Percentiles rank a stretch among this genome's conserved stretches.
Conservation (phyloP, 2,797 vertebrate species). For the Crypturellus tataupa region DNA sequence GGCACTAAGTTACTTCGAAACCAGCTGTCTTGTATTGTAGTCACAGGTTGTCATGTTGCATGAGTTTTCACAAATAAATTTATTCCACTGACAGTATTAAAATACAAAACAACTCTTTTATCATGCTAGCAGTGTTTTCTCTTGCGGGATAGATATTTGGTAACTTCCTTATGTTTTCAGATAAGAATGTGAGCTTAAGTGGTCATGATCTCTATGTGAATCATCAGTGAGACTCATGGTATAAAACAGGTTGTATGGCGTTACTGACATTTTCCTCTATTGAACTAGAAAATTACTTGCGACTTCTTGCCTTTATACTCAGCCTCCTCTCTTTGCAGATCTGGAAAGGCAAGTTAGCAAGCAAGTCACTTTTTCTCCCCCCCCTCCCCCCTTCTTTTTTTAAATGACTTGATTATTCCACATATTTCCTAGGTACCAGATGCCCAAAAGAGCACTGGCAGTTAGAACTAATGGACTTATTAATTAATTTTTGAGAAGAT, state of each 20-base stretch:
- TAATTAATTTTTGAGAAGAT: background rate
- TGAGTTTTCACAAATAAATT: background rate
- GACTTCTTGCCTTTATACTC: background rate
- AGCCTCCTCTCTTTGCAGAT: rapidly evolving
- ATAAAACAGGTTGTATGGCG: slow-evolving; percentile 15
- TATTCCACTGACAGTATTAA: background rate
- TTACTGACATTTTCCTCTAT: slow-evolving; percentile 9
- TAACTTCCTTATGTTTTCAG: background rate
- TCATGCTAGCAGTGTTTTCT: background rate
- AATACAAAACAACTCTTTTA: background rate
- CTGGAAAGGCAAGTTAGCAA: background rate
- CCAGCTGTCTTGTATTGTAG: background rate
- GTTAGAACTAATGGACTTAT: background rate
- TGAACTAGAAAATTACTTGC: background rate
- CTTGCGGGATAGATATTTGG: background rate
- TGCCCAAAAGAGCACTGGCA: background rate
- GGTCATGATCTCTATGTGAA: background rate
- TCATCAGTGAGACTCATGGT: background rate
- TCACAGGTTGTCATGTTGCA: background rate
- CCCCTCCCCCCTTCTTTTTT: background rate
- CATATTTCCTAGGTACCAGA: background rate
- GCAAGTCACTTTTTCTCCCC: background rate
- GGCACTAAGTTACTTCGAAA: slow-evolving; percentile 9
- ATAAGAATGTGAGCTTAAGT: background rate
- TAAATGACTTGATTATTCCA: background rate